Conservation (phyloP, 2,113 vertebrate species). For the Bubalus kerabau region DNA sequence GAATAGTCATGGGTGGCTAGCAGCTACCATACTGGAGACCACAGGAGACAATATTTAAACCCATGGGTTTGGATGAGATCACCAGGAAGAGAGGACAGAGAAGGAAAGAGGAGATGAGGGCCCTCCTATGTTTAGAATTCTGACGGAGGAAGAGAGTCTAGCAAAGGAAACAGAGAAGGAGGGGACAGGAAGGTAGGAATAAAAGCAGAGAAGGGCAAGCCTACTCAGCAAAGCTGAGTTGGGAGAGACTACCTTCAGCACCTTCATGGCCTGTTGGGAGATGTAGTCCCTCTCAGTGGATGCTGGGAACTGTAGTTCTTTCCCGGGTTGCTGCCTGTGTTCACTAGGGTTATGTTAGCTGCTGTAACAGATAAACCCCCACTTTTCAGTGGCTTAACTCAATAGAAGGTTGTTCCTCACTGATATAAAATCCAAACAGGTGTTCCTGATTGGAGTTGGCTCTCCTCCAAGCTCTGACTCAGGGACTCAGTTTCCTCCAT, state of each 20-base stretch:
- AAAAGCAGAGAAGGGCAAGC: not conserved
- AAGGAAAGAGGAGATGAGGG: not conserved
- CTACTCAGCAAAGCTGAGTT: not conserved
- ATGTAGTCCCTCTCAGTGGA: not conserved
- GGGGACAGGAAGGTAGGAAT: not conserved
- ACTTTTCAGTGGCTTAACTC: not conserved
- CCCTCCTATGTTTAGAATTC: not conserved
- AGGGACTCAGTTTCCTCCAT: not conserved
- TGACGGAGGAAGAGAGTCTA: not conserved
- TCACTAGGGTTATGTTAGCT: not conserved
- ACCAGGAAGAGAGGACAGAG: not conserved
- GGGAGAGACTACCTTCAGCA: not conserved
- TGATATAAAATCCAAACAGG: not conserved
- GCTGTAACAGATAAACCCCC: not conserved
- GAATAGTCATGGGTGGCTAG: not conserved
- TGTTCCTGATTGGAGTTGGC: not conserved
- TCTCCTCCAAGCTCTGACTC: not conserved
- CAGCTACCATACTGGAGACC: not conserved
- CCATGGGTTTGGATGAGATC: not conserved
- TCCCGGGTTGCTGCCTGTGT: not conserved
- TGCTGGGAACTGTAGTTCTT: constrained; percentile 20
- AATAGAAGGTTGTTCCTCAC: not conserved
- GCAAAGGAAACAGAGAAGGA: not conserved
- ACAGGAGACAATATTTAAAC: not conserved
- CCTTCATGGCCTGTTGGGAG: not conserved